A percentile compares a stretch with the other conserved stretches of the same genome.
Conservation (phyloP, 2,113 vertebrate species). For the Diphyllodes magnificus region DNA sequence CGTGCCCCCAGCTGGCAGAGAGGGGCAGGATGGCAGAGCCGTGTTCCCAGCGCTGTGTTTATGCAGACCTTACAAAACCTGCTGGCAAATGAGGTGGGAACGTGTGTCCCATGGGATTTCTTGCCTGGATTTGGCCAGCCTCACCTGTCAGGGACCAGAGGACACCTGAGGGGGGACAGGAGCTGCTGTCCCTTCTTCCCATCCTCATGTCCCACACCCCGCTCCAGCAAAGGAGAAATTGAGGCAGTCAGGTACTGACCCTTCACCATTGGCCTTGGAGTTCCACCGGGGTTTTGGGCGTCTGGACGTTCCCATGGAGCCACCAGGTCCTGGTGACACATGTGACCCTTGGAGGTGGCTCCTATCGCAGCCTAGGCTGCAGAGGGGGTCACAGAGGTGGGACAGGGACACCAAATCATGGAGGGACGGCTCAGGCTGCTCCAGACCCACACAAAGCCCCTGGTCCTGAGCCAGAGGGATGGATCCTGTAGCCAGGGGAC, state of each 20-base stretch:
- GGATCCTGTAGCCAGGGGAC: background rate
- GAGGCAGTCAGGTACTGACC: background rate
- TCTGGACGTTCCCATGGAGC: background rate
- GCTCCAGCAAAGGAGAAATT: background rate
- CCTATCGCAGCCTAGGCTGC: background rate
- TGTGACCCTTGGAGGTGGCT: background rate
- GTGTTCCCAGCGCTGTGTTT: fast-evolving
- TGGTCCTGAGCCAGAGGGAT: background rate
- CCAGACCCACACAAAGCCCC: background rate
- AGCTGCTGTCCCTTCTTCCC: background rate
- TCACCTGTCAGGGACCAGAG: constrained; percentile 54
- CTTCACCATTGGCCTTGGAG: fast-evolving
- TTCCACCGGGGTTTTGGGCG: fast-evolving
- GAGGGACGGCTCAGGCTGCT: background rate
- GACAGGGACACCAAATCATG: background rate
- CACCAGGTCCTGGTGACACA: background rate
- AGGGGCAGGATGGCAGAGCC: background rate
- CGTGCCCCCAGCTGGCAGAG: background rate
- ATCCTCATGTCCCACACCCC: background rate
- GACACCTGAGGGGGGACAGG: background rate
- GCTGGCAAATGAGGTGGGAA: background rate
- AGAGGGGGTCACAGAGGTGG: background rate
- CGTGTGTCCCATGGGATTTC: fast-evolving
- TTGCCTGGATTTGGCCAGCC: background rate
- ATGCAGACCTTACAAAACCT: background rate